Percentiles rank a stretch among this genome's conserved stretches.
Conservation (phyloP, 2,888 invertebrate genomes). For the Sympetrum striolatum region DNA sequence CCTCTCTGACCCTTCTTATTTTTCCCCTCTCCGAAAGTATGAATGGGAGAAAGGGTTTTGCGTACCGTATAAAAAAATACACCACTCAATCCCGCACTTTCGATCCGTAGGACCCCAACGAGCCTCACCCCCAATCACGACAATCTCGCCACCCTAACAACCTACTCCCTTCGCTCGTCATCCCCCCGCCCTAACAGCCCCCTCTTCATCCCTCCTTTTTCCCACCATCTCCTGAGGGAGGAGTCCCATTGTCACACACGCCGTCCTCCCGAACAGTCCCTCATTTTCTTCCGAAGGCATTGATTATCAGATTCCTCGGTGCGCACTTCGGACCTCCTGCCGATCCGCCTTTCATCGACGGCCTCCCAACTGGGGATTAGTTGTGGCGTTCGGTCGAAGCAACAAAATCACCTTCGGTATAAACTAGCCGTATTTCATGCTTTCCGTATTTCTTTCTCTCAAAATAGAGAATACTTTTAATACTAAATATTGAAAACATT, state of each 20-base stretch:
- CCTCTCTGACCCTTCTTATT: not conserved
- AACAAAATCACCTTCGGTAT: no score
- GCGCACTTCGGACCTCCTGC: not conserved
- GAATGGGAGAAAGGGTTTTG: conserved; percentile 35
- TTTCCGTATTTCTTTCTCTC: no score
- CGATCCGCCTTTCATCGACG: not conserved
- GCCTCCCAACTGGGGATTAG: not conserved
- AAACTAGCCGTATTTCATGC: no score
- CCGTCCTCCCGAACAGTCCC: not conserved
- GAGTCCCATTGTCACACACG: conserved; percentile 30
- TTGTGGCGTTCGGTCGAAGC: no score
- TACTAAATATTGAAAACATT: no score
- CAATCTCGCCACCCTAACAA: not conserved
- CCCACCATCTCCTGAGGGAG: not conserved
- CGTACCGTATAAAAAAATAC: conserved; percentile 25
- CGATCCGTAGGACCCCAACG: not conserved
- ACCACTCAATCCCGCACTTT: conserved; percentile 5
- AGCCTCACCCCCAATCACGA: not conserved
- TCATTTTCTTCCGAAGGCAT: conserved; percentile 22
- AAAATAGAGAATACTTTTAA: no score
- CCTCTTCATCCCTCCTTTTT: not conserved
- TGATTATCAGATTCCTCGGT: conserved; percentile 26
- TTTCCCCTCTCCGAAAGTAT: not conserved
- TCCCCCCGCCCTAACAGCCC: not conserved
- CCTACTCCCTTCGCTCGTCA: not conserved